Conservation (phyloP, 2,113 vertebrate genomes). For the Glareola pratincola region DNA sequence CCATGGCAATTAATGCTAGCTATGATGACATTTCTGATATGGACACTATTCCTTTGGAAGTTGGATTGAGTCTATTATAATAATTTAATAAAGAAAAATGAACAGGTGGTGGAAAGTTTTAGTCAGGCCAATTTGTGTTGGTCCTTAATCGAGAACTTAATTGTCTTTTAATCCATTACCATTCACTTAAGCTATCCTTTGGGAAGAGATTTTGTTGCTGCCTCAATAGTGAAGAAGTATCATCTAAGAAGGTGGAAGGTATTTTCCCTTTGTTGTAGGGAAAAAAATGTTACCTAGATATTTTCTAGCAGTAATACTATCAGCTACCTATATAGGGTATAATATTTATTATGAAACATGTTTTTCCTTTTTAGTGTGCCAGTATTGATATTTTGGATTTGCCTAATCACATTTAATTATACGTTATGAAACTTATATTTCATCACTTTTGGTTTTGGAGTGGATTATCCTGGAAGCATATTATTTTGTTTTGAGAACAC, state of each 20-base stretch:
- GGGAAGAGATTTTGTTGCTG: neutral
- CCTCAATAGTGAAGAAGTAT: neutral
- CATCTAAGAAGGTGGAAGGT: neutral
- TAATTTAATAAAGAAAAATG: neutral
- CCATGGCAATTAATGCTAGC: neutral
- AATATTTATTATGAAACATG: neutral
- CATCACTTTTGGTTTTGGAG: neutral
- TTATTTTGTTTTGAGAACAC: neutral
- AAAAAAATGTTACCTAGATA: neutral
- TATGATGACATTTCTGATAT: neutral
- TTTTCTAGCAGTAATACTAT: neutral
- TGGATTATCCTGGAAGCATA: neutral
- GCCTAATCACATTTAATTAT: neutral
- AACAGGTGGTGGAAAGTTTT: neutral
- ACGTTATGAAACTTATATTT: neutral
- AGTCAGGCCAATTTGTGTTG: neutral
- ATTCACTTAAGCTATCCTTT: neutral
- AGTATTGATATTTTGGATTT: neutral
- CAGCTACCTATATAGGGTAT: neutral
- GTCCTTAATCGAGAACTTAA: slow-evolving; percentile 13
- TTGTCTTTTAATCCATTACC: neutral
- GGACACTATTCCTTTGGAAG: neutral
- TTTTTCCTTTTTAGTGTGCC: neutral
- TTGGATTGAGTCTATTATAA: neutral
- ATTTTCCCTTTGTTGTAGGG: neutral